These are phyloP conservation scores for Anguilla obscura DNA, from an alignment of 2,797 vertebrate species.

Conservation along the genomic window DNA sequence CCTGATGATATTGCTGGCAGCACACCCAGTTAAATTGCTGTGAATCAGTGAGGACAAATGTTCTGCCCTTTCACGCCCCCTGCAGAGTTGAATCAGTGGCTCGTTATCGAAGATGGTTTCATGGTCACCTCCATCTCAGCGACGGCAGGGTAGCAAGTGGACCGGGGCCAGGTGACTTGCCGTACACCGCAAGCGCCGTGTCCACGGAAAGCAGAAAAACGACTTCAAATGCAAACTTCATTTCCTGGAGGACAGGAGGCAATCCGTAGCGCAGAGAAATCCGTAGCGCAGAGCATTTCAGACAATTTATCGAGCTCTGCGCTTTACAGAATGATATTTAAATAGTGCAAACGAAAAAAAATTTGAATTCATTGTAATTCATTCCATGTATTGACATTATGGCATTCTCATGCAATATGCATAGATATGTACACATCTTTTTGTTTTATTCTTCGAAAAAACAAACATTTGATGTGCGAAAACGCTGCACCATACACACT, in stretches of 20 bases:
- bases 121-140: conserved; percentile 1
- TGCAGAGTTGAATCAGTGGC: background rate
- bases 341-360: background rate
- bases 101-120: background rate
- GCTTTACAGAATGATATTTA: background rate
- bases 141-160: background rate
- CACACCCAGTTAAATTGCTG: background rate
- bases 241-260: background rate
- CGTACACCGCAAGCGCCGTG: background rate
- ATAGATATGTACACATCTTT: background rate
- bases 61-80: conserved; percentile 9
- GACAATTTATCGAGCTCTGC: background rate
- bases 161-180: background rate
- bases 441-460: background rate
- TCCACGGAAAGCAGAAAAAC: background rate
- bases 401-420: background rate
- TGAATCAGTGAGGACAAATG: background rate
- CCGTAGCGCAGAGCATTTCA: background rate
- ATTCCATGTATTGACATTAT: background rate
- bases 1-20: background rate
- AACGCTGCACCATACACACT: background rate
- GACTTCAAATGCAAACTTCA: background rate
- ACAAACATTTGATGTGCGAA: conserved; percentile 1
- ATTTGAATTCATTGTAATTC: background rate
- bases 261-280: background rate